A percentile compares a stretch with the other conserved stretches of the same genome.
Conservation (phyloP, 2,797 vertebrate species). For the Peromyscus nudipes region DNA sequence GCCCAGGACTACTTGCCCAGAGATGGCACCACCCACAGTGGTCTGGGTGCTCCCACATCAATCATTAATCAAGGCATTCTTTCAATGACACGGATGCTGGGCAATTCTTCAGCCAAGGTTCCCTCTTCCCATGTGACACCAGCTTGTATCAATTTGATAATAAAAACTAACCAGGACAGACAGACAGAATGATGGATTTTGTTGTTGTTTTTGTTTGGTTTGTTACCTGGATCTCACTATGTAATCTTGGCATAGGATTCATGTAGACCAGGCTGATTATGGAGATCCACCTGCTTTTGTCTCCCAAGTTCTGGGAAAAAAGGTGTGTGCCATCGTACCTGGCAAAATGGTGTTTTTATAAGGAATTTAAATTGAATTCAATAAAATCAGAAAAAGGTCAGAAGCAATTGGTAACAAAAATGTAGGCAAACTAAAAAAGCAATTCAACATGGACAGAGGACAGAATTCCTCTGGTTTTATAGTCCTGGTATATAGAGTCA, state of each 20-base stretch:
- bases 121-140: background rate
- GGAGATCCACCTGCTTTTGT: background rate
- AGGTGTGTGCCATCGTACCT: background rate
- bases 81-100: background rate
- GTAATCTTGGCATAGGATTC: too few species aligned
- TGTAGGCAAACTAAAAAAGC: background rate
- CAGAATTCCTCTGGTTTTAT: background rate
- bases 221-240: background rate
- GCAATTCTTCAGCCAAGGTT: background rate
- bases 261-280: background rate
- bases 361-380: conserved; percentile 45
- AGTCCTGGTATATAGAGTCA: background rate
- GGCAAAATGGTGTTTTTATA: background rate
- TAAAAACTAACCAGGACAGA: background rate
- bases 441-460: background rate
- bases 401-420: background rate
- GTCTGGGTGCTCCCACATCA: background rate
- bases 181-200: background rate
- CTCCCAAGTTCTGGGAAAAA: background rate
- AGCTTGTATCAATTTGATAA: background rate
- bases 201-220: background rate
- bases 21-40: background rate
- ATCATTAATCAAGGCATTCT: background rate
- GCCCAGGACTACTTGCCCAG: background rate
- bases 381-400: background rate